Percentiles rank a stretch among this genome's conserved stretches.
These are phyloP conservation scores for Chrysodeixis includens DNA, from an alignment of 2,888 invertebrate genomes.

Conservation along the genomic window DNA sequence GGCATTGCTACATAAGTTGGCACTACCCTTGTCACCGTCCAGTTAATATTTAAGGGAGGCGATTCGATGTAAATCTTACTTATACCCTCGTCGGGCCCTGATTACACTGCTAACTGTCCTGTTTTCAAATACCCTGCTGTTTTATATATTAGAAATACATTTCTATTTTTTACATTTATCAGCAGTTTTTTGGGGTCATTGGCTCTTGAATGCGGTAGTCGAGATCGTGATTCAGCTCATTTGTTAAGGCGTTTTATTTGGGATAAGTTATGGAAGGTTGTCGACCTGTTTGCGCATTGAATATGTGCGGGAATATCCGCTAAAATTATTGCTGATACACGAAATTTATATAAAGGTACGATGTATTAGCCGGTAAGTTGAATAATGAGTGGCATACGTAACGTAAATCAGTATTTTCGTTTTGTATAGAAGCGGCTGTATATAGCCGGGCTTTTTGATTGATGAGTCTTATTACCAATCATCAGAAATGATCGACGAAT, in stretches of 20 bases:
- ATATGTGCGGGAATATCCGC: neutral
- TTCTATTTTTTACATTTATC: neutral
- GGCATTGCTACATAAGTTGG: conserved; percentile 10
- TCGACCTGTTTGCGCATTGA: neutral
- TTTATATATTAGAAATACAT: conserved; percentile 19
- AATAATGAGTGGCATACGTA: no score
- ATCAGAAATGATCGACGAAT: no score
- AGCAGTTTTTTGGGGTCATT: neutral
- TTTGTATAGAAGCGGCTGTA: no score
- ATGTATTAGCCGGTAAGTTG: neutral
- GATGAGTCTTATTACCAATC: no score
- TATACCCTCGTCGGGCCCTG: conserved; percentile 54
- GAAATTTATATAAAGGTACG: neutral
- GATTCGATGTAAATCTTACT: conserved; percentile 59
- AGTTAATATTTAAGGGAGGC: conserved; percentile 73
- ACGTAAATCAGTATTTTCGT: no score
- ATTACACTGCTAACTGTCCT: conserved; percentile 45
- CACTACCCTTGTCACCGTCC: conserved; percentile 66
- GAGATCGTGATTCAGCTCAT: conserved; percentile 4
- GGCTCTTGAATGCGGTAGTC: neutral
- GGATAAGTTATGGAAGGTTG: conserved; percentile 1
- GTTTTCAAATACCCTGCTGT: conserved; percentile 43
- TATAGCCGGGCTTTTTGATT: no score
- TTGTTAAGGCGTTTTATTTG: neutral
- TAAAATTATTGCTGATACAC: neutral